Base-by-base conservation (phyloP, 2,113 vertebrate genomes). In the Barnardius zonarius region DNA sequence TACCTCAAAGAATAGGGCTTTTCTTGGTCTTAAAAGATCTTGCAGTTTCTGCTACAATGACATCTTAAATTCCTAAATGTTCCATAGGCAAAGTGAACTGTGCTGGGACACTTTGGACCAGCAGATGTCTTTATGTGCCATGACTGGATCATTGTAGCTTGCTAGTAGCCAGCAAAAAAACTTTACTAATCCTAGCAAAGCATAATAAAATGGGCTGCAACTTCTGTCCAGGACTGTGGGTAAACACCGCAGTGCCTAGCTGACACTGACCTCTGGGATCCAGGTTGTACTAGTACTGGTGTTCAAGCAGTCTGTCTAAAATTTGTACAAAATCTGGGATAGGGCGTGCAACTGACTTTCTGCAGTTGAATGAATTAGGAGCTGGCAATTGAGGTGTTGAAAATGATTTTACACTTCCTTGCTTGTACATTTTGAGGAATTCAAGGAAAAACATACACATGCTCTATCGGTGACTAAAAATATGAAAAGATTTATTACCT, bases 71-170 rank as follows among this genome's bases (percentile, higher is more conserved):
- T 30, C 25, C 37, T 48, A 7, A 7, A 4, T 6, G 8, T 74
- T 80, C 8, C 31, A 24, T 6, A 30, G 57, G 17, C 5, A 88
- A 66, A 78, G n/a, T 17, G 35, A 73, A 35, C 7, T 43, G 24
- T 44, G 2, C 46, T 94, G 79, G 63, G 20, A 37, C 25, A 11
- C 19, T 37, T 17, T 20, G n/a, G 59, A 13, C 18, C 37, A 33
- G 59, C 9, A 25, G 11, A 6, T 5, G 48, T 44, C 28, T 79
- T 70, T 43, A 23, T 18, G 15, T 0, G 0, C n/a, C 0, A 0
- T 70, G 75, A 30, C n/a, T 54, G 13, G 37, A 27, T 14, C 78
- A 27, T 31, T 1, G 0, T 19, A 41, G 24, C 46, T 86, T 70
- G 9, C 30, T 52, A 54, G 30, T 14, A 83, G 67, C 44, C 54